Evolutionary conservation across 2,797 vertebrate genomes (phyloP).

Genomic region (Labeo calbasu): DNA sequence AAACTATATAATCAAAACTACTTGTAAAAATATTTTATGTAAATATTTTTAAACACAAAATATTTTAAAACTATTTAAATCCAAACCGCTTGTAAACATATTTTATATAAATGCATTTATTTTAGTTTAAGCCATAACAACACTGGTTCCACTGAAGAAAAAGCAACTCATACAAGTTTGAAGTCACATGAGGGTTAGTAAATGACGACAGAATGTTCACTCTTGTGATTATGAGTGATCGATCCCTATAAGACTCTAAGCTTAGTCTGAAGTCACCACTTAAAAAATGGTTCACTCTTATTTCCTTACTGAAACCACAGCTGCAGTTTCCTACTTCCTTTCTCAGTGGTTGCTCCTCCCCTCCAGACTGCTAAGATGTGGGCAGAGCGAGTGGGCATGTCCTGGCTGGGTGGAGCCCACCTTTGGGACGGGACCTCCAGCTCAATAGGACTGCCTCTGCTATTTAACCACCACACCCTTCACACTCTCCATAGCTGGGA

Average conservation of each 20-base stretch:
- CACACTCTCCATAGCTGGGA: constrained; percentile 52
- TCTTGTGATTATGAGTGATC: not conserved
- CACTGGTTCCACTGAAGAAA: not conserved
- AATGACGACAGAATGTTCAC: not conserved
- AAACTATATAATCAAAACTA: no score
- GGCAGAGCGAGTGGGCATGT: constrained; percentile 29
- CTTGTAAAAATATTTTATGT: no score
- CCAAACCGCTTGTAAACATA: no score
- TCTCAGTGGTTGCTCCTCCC: not conserved
- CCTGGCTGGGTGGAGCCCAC: constrained; percentile 44
- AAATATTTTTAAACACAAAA: no score
- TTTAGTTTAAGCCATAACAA: no score
- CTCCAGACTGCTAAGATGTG: not conserved
- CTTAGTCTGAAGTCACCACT: not conserved
- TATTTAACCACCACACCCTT: constrained; percentile 73
- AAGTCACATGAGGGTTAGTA: not conserved
- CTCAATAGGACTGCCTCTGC: constrained; percentile 51
- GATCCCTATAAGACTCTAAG: not conserved
- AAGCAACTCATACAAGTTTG: not conserved
- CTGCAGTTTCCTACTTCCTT: not conserved
- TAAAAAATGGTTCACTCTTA: not conserved
- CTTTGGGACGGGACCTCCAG: constrained; percentile 50
- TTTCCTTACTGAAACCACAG: not conserved
- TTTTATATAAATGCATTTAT: no score
- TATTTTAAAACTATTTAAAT: no score